Base-by-base conservation (phyloP, 2,113 vertebrate genomes). In the Nematolebias whitei region DNA sequence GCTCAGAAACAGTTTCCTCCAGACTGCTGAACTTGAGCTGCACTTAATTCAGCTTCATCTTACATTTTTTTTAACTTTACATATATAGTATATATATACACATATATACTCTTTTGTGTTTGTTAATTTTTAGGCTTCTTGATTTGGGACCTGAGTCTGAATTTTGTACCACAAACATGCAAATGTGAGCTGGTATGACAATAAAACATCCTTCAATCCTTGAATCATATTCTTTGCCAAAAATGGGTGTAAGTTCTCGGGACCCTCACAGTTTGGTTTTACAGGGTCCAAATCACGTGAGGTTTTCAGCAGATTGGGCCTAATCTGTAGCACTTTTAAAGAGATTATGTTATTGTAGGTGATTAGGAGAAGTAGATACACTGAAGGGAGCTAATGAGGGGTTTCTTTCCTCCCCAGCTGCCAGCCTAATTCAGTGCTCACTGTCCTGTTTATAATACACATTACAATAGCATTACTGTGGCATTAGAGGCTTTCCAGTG, bases 271-370 rank as follows among this genome's bases (percentile, higher is more conserved):
- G 68, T 84, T 80, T 78, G 60, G 74, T 68, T 82, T 84, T 84
- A 76, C 76, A 64, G 15, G 41, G 80, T 89, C 87, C 80, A 79
- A 70, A 89, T 90, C 89, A 88, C 77, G 82, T 86, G 89, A 79
- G 80, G 82, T 91, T 90, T 88, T 85, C 85, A 80, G 83, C 86
- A 90, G 91, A 93, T 89, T 90, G 86, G 85, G 84, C 48, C 87
- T 90, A 92, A 88, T 79, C 83, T 88, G 82, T 82, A 87, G 75
- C 84, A 90, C 84, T 84, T 90, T 89, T 90, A 88, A 90, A 87
- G 80, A 88, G 91, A 93, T 92, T 90, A 92, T 80, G 78, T 83
- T 89, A 89, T 91, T 92, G 85, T 87, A 85, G 79, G 82, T 68
- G 92, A 92, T 91, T 92, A 91, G 76, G 74, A 80, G 82, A 87